Percentiles rank a stretch among this genome's conserved stretches.
Evolutionary conservation across 30 jellyfish, hydroid and myxozoan genomes (phyloP).

Genomic region (Catostylus mosaicus): DNA sequence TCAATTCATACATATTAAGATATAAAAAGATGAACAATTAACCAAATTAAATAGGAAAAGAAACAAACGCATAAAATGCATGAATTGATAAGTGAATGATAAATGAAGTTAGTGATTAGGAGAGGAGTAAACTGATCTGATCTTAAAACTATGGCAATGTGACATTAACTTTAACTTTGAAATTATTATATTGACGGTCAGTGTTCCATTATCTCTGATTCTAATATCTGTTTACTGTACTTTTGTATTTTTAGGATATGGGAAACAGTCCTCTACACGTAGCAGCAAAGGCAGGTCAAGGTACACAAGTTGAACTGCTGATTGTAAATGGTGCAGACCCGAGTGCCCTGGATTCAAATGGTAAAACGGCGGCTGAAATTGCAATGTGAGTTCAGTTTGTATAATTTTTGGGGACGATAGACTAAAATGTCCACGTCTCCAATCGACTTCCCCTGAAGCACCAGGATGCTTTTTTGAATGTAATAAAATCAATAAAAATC

Average conservation of each 20-base stretch:
- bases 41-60: too few species aligned
- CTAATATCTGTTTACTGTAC: not conserved
- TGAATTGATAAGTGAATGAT: too few species aligned
- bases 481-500: too few species aligned
- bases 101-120: too few species aligned
- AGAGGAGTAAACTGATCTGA: too few species aligned
- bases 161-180: too few species aligned
- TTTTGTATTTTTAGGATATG: conserved; percentile 58
- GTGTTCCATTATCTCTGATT: too few species aligned
- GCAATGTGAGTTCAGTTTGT: conserved; percentile 68
- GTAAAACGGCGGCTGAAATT: conserved; percentile 88
- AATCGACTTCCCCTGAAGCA: not conserved
- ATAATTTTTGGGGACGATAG: not conserved
- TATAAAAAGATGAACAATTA: too few species aligned
- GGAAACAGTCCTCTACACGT: conserved; percentile 97
- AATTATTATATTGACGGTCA: too few species aligned
- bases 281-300: conserved; percentile 98
- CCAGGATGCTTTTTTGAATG: not conserved
- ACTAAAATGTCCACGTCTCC: not conserved
- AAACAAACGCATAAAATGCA: too few species aligned
- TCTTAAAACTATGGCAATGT: too few species aligned
- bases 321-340: conserved; percentile 98
- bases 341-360: conserved; percentile 90
- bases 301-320: conserved; percentile 87
- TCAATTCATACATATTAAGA: too few species aligned